These are phyloP conservation scores for Eunapius fragilis DNA, from an alignment of 37 sponge, comb jelly and placozoan species.

Conservation along the genomic window DNA sequence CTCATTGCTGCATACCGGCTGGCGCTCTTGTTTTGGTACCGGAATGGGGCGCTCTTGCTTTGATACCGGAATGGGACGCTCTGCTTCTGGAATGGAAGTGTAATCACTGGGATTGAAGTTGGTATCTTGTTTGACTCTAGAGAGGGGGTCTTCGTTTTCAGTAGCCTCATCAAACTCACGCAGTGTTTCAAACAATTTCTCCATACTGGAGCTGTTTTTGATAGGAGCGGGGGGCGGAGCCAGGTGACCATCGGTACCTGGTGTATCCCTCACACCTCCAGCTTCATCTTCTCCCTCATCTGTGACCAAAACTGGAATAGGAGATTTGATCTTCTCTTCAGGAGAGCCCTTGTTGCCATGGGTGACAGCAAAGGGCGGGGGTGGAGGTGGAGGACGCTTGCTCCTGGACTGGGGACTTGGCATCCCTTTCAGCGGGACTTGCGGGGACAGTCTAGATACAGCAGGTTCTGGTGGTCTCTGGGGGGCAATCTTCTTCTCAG, in stretches of 20 bases:
- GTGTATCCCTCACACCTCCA: neutral
- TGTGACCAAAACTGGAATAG: neutral
- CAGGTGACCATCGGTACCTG: neutral
- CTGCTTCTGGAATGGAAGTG: neutral
- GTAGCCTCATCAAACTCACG: slow-evolving; percentile 55
- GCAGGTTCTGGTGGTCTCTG: neutral
- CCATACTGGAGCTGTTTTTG: slow-evolving; percentile 50
- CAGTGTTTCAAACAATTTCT: slow-evolving; percentile 57
- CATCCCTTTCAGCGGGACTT: neutral
- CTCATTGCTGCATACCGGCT: neutral
- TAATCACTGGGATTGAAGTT: neutral
- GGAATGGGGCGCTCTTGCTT: too few relatives aligned
- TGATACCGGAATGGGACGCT: neutral
- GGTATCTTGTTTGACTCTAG: neutral
- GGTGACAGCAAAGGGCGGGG: slow-evolving; percentile 32
- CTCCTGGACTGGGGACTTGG: slow-evolving; percentile 13
- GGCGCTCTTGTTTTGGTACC: neutral
- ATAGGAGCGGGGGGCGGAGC: neutral
- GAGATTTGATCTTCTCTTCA: neutral
- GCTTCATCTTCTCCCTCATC: neutral
- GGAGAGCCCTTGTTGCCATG: slow-evolving; percentile 2
- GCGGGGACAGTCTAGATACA: neutral
- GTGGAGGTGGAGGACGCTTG: slow-evolving; percentile 44
- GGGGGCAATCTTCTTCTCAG: slow-evolving; percentile 1
- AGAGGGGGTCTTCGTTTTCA: neutral